These are phyloP conservation scores for Loripinus fragilis DNA, from an alignment of 2,888 invertebrate genomes.

Conservation along the genomic window DNA sequence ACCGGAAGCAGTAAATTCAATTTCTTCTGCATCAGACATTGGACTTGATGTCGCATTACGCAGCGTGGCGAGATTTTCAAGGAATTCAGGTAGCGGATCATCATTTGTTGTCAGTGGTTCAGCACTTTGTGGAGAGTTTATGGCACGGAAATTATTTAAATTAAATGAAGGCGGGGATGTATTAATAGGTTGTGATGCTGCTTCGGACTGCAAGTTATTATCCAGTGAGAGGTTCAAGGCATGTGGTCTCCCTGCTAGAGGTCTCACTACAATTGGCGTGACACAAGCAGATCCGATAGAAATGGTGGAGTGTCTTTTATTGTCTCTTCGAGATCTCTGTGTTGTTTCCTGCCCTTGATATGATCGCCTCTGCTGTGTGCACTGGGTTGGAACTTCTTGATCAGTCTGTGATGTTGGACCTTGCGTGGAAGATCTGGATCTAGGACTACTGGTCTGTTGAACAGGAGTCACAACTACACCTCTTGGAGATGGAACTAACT, in stretches of 20 bases:
- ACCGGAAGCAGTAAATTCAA: not conserved
- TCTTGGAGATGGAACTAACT: slow-evolving; percentile 28
- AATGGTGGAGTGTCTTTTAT: not conserved
- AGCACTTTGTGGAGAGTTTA: not conserved
- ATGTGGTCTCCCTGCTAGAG: not conserved
- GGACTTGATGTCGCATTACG: not conserved
- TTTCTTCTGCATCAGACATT: not conserved
- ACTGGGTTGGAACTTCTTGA: not conserved
- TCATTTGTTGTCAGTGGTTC: not conserved
- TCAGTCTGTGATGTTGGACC: not conserved
- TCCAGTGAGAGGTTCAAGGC: not conserved
- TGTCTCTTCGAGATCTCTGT: not conserved
- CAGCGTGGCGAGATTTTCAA: slow-evolving; percentile 1
- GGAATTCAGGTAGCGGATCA: slow-evolving; percentile 1
- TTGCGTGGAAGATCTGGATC: not conserved
- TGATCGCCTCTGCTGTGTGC: not conserved
- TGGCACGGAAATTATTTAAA: not conserved
- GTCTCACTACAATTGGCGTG: not conserved
- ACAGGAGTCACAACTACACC: slow-evolving; percentile 7
- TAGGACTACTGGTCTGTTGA: not conserved
- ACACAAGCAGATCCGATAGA: slow-evolving; percentile 7
- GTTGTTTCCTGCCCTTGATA: not conserved
- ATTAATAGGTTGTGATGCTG: not conserved
- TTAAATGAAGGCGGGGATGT: slow-evolving; percentile 1
- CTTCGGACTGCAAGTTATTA: not conserved